Conservation (phyloP, 1,140 invertebrate genomes). For the Stenopsyche tienmushanensis region DNA sequence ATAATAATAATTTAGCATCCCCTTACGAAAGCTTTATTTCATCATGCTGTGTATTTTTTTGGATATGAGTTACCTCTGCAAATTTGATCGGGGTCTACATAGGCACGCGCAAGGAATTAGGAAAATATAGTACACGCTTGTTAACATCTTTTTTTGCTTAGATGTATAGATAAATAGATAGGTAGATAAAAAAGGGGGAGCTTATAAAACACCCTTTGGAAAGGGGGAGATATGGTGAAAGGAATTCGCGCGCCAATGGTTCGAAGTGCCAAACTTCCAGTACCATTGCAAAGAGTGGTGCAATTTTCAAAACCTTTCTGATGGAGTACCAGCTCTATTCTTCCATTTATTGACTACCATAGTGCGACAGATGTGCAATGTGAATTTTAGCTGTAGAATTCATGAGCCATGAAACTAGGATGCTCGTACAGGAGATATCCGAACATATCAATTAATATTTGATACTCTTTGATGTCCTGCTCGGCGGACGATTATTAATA, state of each 20-base stretch:
- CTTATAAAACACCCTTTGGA: constrained; percentile 30
- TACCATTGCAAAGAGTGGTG: constrained; percentile 19
- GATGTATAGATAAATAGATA: constrained; percentile 5
- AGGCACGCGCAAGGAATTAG: constrained; percentile 38
- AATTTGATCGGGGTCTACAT: constrained; percentile 6
- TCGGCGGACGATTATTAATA: not conserved
- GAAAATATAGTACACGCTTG: constrained; percentile 31
- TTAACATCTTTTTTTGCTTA: constrained; percentile 10
- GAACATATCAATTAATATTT: not conserved
- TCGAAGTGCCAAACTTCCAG: constrained; percentile 34
- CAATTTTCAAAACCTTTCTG: constrained; percentile 34
- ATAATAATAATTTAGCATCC: too few species aligned
- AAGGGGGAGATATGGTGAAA: constrained; percentile 24
- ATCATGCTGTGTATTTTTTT: too few species aligned
- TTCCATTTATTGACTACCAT: too few species aligned
- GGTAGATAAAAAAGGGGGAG: constrained; percentile 25
- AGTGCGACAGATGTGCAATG: constrained; percentile 30
- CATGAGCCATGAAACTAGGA: not conserved
- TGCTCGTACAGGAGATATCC: not conserved
- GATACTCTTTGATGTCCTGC: too few species aligned
- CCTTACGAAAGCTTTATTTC: too few species aligned
- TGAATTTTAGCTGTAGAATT: not conserved
- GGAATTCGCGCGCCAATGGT: constrained; percentile 32
- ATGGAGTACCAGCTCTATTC: not conserved
- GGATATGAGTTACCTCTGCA: constrained; percentile 7